phyloP scores from a whole-genome alignment of 1,140 invertebrate species.

The Drosophila rhopaloa region DNA sequence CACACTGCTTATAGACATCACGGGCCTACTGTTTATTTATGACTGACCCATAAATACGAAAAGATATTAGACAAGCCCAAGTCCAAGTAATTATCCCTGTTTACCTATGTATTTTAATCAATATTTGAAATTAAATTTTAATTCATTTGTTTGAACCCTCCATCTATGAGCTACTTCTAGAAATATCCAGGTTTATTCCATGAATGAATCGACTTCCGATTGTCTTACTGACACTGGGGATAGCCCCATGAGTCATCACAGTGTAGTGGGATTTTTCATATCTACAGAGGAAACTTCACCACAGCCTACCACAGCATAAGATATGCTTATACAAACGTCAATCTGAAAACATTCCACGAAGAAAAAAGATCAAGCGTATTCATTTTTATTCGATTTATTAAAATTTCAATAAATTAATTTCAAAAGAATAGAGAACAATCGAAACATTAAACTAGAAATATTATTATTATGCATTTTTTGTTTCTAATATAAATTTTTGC shows the following conservation, averaged over 20 bases:
- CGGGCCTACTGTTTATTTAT: conserved; percentile 17
- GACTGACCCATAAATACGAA: conserved; percentile 37
- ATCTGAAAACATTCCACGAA: not conserved
- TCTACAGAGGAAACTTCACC: too few species aligned
- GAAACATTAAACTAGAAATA: conserved; percentile 80
- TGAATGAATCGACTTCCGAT: conserved; percentile 11
- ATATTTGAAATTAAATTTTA: conserved; percentile 12
- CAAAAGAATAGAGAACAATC: conserved; percentile 77
- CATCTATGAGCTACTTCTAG: not conserved
- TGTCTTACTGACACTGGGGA: conserved; percentile 10
- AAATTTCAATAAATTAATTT: conserved; percentile 80
- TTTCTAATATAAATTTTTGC: conserved; percentile 34
- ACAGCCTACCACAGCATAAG: too few species aligned
- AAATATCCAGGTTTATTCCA: conserved; percentile 10
- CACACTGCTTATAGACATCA: conserved; percentile 27
- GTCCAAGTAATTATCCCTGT: conserved; percentile 14
- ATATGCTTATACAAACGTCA: too few species aligned
- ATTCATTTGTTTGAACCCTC: not conserved
- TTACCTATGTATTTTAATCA: conserved; percentile 8
- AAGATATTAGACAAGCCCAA: conserved; percentile 23
- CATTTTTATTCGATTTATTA: conserved; percentile 60
- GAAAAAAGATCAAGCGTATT: not conserved
- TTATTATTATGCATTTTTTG: conserved; percentile 63
- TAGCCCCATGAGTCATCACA: conserved; percentile 30
- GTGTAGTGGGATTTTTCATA: not conserved